Base-by-base conservation (phyloP, 2,797 vertebrate species). In the Acipenser ruthenus region DNA sequence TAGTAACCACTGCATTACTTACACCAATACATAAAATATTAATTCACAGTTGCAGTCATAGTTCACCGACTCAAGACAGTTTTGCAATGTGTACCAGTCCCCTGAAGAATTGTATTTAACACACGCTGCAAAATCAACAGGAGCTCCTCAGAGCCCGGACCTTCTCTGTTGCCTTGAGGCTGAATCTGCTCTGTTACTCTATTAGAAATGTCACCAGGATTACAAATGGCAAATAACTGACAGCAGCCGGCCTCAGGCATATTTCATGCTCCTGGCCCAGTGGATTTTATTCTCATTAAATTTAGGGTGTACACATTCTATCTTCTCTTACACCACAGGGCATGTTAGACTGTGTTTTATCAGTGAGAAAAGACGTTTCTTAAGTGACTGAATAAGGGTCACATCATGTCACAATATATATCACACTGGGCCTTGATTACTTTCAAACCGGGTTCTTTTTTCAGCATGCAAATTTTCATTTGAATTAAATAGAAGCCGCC, bases 191-290 rank as follows among this genome's bases (percentile, higher is more conserved):
- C 71, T 71, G 66, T 50, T 71, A 67, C 4, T 15, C 56, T 64
- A 60, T 55, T 73, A 65, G 67, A 74, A 64, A 66, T 67, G 71
- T 73, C 52, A 0, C n/a, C 62, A 68, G 65, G 64, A 72, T 70
- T 75, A 77, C 59, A 76, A 62, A 74, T 69, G 18, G 72, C 60
- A 77, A 78, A 72, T 53, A 71, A 73, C 56, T 73, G 78, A 78
- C 69, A 79, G 68, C 75, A 71, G 59, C 50, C 72, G 15, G 70
- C 73, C 73, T 66, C 65, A 65, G 79, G 70, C 72, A 67, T 67
- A 23, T 2, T 65, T 69, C 65, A 68, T 78, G 64, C 60, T 71
- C 69, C 73, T 65, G 65, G 12, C 18, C 68, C 62, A 60, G 6
- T 56, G 59, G 72, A 50, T 67, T 65, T 67, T 70, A 65, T 64